Evolutionary conservation across 2,797 vertebrate genomes (phyloP).

Genomic region (Lutjanus campechanus): DNA sequence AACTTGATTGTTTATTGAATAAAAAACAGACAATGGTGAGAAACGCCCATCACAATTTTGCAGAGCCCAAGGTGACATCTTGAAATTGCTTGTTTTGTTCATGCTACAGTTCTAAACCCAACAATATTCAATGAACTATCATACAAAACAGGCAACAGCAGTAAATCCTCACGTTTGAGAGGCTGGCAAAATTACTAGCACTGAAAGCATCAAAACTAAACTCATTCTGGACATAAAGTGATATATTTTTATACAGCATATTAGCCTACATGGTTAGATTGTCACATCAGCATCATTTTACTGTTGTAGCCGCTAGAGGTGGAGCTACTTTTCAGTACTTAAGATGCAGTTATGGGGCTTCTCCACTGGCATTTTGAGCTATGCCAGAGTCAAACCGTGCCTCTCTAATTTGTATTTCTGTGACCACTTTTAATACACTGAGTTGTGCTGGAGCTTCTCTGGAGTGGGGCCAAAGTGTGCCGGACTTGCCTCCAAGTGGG

Average conservation of each 20-base stretch:
- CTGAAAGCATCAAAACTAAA: neutral
- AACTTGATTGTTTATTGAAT: conserved; percentile 4
- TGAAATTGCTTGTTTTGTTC: neutral
- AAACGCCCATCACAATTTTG: neutral
- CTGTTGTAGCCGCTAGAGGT: neutral
- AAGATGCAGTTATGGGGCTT: too few relatives aligned
- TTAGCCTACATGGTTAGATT: neutral
- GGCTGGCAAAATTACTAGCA: neutral
- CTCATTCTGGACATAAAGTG: neutral
- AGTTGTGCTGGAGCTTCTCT: too few relatives aligned
- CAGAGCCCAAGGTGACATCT: neutral
- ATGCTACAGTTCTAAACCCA: neutral
- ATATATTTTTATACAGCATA: neutral
- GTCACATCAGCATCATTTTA: neutral
- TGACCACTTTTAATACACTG: too few relatives aligned
- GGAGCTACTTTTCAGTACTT: neutral
- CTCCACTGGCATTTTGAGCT: too few relatives aligned
- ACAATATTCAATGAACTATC: neutral
- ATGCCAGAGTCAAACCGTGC: too few relatives aligned
- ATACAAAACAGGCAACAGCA: neutral
- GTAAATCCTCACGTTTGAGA: neutral
- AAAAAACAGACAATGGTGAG: neutral
- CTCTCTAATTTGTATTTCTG: too few relatives aligned
- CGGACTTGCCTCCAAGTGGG: too few relatives aligned
- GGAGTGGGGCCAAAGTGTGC: too few relatives aligned